These are phyloP conservation scores for Lerema accius DNA, from an alignment of 1,140 invertebrate genomes.

Conservation along the genomic window DNA sequence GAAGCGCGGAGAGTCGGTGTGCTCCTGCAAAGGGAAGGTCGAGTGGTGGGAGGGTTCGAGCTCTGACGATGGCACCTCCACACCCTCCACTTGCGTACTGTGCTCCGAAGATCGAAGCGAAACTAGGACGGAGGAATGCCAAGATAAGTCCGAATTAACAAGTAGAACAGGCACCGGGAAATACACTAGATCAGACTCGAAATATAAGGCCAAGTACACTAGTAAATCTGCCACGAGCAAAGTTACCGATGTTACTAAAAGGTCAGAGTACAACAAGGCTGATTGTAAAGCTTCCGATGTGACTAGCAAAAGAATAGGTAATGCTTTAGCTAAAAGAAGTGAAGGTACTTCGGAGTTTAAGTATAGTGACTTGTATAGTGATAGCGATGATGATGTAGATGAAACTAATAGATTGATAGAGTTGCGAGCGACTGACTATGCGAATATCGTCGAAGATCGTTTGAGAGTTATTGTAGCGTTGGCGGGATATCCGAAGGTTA, in stretches of 20 bases:
- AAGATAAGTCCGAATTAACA: slow-evolving; percentile 56
- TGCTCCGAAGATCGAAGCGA: slow-evolving; percentile 52
- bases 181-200: slow-evolving; percentile 22
- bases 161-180: slow-evolving; percentile 36
- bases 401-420: slow-evolving; percentile 64
- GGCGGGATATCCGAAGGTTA: slow-evolving; percentile 64
- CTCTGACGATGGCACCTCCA: slow-evolving; percentile 52
- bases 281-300: slow-evolving; percentile 45
- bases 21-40: slow-evolving; percentile 53
- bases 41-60: slow-evolving; percentile 43
- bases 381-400: slow-evolving; percentile 56
- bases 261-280: slow-evolving; percentile 53
- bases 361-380: slow-evolving; percentile 53
- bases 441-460: slow-evolving; percentile 59
- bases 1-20: slow-evolving; percentile 46
- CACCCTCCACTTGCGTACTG: slow-evolving; percentile 64
- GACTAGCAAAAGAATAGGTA: slow-evolving; percentile 47
- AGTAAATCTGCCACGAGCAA: slow-evolving; percentile 38
- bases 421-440: slow-evolving; percentile 64
- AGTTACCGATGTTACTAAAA: slow-evolving; percentile 40
- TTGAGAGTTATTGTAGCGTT: slow-evolving; percentile 65
- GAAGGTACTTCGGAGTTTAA: slow-evolving; percentile 53
- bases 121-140: slow-evolving; percentile 15
- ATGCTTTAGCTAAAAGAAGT: slow-evolving; percentile 42
- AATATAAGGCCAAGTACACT: slow-evolving; percentile 35